These are phyloP conservation scores for Lasioglossum pauxillum DNA, from an alignment of 2,888 invertebrate species.

Conservation along the genomic window DNA sequence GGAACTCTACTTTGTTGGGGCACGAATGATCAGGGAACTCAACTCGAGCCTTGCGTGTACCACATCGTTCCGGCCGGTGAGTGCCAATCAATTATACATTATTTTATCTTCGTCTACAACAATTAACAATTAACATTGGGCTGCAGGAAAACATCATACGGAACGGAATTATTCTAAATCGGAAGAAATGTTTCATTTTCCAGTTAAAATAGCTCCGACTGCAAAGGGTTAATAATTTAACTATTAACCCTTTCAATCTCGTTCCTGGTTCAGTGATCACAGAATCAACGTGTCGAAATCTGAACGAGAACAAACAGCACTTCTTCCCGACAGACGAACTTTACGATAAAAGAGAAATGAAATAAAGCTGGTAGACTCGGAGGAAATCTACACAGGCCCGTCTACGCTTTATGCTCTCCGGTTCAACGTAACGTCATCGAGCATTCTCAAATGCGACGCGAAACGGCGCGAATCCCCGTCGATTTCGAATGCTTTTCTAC, in stretches of 20 bases:
- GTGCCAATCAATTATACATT: constrained; percentile 33
- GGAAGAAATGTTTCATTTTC: too few relatives aligned
- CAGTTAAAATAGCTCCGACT: too few relatives aligned
- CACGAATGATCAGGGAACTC: constrained; percentile 89
- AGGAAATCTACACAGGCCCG: not conserved
- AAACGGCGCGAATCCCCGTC: not conserved
- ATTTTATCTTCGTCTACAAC: not conserved
- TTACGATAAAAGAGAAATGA: not conserved
- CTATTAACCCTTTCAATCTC: not conserved
- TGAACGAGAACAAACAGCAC: not conserved
- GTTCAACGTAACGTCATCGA: not conserved
- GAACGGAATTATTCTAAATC: too few relatives aligned
- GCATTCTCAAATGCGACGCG: not conserved
- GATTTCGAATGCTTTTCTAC: not conserved
- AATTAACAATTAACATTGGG: not conserved
- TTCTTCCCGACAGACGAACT: not conserved
- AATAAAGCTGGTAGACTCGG: not conserved
- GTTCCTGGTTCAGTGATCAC: not conserved
- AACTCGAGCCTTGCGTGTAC: constrained; percentile 90
- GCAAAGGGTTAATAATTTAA: too few relatives aligned
- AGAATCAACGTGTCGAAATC: not conserved
- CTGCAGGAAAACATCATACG: too few relatives aligned
- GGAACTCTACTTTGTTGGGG: constrained; percentile 91
- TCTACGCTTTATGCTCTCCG: not conserved
- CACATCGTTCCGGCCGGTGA: constrained; percentile 90